Evolutionary conservation across 2,888 invertebrate species (phyloP).

Genomic region (Drosophila sordidapex): DNA sequence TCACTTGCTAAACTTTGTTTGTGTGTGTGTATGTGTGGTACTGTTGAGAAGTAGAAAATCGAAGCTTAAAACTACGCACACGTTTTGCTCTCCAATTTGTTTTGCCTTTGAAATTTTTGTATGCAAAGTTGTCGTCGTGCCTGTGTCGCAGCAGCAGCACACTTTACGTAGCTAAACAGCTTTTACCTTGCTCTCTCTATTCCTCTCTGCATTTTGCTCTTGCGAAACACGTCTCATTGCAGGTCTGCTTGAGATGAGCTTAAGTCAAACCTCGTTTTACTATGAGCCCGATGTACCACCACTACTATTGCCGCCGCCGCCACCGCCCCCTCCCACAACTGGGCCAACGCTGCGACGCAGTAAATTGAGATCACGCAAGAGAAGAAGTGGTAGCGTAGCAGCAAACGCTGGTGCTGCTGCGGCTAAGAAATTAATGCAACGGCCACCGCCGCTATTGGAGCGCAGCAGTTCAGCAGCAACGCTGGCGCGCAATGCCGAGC

Average conservation of each 20-base stretch:
- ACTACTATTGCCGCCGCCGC: constrained; percentile 13
- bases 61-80: background rate
- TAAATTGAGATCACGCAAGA: constrained; percentile 63
- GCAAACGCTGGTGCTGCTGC: constrained; percentile 1
- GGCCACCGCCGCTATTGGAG: constrained; percentile 24
- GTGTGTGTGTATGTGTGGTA: background rate
- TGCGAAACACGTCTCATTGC: constrained; percentile 58
- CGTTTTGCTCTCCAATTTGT: background rate
- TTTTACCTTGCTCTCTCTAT: constrained; percentile 53
- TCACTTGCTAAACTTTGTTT: background rate
- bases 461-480: constrained; percentile 67
- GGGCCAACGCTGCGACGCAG: constrained; percentile 49
- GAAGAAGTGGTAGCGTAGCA: constrained; percentile 30
- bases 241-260: constrained; percentile 73
- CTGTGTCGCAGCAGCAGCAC: constrained; percentile 1
- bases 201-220: constrained; percentile 49
- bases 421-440: constrained; percentile 21
- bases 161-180: constrained; percentile 28
- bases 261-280: constrained; percentile 63
- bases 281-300: constrained; percentile 54
- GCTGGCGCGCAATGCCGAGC: constrained; percentile 64
- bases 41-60: background rate
- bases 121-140: constrained; percentile 37
- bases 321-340: constrained; percentile 11
- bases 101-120: constrained; percentile 41